Percentiles rank a stretch among this genome's conserved stretches.
Conservation (phyloP, 2,113 vertebrate genomes). For the Tragelaphus buxtoni region DNA sequence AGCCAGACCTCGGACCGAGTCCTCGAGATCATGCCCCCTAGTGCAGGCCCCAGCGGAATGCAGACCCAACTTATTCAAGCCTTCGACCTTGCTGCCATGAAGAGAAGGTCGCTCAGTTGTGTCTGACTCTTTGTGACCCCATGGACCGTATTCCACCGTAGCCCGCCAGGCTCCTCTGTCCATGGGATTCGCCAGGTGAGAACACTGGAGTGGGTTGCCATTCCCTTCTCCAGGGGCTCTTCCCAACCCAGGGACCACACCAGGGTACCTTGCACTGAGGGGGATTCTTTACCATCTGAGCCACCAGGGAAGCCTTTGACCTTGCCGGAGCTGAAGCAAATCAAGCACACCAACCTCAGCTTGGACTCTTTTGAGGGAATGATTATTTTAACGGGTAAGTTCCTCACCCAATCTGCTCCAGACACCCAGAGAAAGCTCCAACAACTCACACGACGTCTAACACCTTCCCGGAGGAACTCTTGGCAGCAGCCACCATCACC, state of each 20-base stretch:
- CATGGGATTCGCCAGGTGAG: background rate
- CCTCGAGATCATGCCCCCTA: background rate
- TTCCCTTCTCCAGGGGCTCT: background rate
- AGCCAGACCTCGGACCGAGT: background rate
- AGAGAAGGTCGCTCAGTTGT: background rate
- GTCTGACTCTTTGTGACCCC: background rate
- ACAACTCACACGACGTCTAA: background rate
- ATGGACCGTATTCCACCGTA: background rate
- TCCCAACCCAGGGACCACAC: background rate
- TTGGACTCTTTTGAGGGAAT: background rate
- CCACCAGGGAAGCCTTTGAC: background rate
- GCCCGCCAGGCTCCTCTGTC: background rate
- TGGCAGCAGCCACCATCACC: background rate
- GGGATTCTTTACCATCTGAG: background rate
- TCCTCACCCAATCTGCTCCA: background rate
- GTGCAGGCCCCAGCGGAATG: background rate
- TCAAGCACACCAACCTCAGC: background rate
- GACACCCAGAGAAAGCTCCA: background rate
- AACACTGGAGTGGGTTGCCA: background rate
- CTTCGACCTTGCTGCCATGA: background rate
- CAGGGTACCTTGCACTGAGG: background rate
- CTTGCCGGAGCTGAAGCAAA: background rate
- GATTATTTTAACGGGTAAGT: background rate
- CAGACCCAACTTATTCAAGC: background rate
- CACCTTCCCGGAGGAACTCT: background rate